A percentile compares a stretch with the other conserved stretches of the same genome.
phyloP scores from a whole-genome alignment of 2,797 vertebrate species.

The Hoplostethus mediterraneus region DNA sequence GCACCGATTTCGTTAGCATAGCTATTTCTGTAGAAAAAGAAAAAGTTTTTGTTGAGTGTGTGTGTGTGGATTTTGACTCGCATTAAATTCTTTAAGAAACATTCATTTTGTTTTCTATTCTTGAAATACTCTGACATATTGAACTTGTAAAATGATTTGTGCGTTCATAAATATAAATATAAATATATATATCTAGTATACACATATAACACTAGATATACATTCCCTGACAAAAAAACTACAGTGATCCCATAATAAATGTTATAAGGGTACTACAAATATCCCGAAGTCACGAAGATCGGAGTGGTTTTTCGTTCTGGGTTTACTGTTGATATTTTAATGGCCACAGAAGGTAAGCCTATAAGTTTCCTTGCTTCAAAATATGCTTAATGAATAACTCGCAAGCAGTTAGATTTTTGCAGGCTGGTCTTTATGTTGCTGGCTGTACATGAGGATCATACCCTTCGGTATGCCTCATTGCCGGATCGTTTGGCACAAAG shows the following conservation, averaged over 20 bases:
- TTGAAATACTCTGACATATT: slow-evolving; percentile 4
- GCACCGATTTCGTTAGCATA: slow-evolving; percentile 16
- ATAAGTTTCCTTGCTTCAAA: background rate
- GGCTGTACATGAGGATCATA: slow-evolving; percentile 40
- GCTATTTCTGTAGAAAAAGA: slow-evolving; percentile 18
- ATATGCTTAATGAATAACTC: slow-evolving; percentile 24
- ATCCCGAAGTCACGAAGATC: too few relatives aligned
- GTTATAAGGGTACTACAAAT: too few relatives aligned
- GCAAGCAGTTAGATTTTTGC: slow-evolving; percentile 8
- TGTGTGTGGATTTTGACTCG: slow-evolving; percentile 29
- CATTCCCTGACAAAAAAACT: background rate
- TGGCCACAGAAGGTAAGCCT: slow-evolving; percentile 27
- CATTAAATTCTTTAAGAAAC: slow-evolving; percentile 60
- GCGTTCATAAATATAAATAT: too few relatives aligned
- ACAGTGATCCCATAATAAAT: too few relatives aligned
- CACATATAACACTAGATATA: slow-evolving; percentile 12
- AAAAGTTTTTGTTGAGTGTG: slow-evolving; percentile 30
- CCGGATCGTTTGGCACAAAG: slow-evolving; percentile 48
- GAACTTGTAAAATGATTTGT: background rate
- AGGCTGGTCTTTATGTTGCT: slow-evolving; percentile 44
- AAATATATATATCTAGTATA: too few relatives aligned
- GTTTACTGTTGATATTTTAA: slow-evolving; percentile 3
- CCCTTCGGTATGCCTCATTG: slow-evolving; percentile 41
- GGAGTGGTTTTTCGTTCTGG: background rate
- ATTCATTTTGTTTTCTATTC: slow-evolving; percentile 24